A percentile compares a stretch with the other conserved stretches of the same genome.
Evolutionary conservation across 2,888 invertebrate species (phyloP).

Genomic region (Lutraria lutraria): DNA sequence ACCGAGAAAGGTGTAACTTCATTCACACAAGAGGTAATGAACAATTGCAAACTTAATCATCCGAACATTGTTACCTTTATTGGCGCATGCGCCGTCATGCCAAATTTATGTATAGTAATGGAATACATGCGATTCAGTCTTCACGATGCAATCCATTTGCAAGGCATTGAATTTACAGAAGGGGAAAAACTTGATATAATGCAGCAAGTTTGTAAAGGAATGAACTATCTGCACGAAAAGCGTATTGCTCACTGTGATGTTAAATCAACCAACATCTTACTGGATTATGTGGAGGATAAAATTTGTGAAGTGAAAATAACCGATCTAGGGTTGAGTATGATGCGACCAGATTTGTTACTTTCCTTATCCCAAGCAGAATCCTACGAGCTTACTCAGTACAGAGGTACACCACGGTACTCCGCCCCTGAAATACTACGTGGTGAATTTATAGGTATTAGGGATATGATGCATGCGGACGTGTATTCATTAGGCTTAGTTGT

Average conservation of each 20-base stretch:
- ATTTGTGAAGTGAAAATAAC: slow-evolving; percentile 65
- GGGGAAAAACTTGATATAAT: slow-evolving; percentile 60
- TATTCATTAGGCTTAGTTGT: slow-evolving; percentile 63
- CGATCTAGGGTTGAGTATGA: slow-evolving; percentile 74
- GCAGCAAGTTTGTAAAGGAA: slow-evolving; percentile 55
- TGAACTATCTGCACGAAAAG: slow-evolving; percentile 64
- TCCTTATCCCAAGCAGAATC: slow-evolving; percentile 20
- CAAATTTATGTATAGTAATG: slow-evolving; percentile 68
- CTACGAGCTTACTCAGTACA: neutral
- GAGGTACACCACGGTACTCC: slow-evolving; percentile 62
- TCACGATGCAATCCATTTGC: slow-evolving; percentile 60
- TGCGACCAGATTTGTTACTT: slow-evolving; percentile 62
- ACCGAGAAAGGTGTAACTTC: slow-evolving; percentile 48
- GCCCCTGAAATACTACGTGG: slow-evolving; percentile 70
- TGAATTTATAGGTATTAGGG: slow-evolving; percentile 31
- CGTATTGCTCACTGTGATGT: slow-evolving; percentile 72
- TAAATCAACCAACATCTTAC: slow-evolving; percentile 68
- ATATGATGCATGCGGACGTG: slow-evolving; percentile 62
- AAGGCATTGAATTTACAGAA: slow-evolving; percentile 55
- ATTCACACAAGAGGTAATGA: slow-evolving; percentile 57
- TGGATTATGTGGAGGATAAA: slow-evolving; percentile 48
- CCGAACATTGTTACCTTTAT: slow-evolving; percentile 68
- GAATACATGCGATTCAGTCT: slow-evolving; percentile 69
- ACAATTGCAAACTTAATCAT: slow-evolving; percentile 60
- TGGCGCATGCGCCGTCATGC: slow-evolving; percentile 64